phyloP scores from a whole-genome alignment of 2,113 vertebrate species.

The Zosterops japonicus region DNA sequence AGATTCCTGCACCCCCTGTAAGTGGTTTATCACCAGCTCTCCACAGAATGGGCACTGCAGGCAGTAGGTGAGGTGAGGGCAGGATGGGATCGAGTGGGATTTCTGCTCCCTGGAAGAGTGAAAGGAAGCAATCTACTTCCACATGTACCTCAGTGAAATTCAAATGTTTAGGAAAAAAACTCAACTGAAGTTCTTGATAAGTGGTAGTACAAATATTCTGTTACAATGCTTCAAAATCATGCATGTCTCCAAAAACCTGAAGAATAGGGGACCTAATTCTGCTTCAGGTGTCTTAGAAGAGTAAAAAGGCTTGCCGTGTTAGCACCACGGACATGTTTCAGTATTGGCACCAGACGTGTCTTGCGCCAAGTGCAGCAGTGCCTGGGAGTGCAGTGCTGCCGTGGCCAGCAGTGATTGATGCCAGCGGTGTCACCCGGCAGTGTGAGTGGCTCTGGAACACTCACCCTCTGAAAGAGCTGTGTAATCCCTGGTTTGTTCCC shows the following conservation, averaged over 20 bases:
- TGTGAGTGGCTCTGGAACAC: background rate
- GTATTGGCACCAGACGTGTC: rapidly evolving
- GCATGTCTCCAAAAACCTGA: background rate
- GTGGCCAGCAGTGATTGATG: background rate
- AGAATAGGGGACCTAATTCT: background rate
- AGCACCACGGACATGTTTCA: too few species aligned
- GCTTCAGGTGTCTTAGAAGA: background rate
- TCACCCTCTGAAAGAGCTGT: background rate
- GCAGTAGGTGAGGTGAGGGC: background rate
- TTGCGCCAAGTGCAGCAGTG: background rate
- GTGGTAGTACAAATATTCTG: background rate
- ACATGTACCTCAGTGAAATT: background rate
- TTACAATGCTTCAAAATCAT: background rate
- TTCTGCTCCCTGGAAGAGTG: background rate
- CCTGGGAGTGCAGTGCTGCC: background rate
- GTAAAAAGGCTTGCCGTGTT: background rate
- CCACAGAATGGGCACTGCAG: background rate
- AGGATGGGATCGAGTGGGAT: background rate
- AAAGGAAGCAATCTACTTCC: background rate
- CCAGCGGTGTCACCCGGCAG: background rate
- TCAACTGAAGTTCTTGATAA: background rate
- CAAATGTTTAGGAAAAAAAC: background rate
- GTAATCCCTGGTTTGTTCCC: background rate
- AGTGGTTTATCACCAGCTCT: background rate
- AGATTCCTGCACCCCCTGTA: background rate